Evolutionary conservation across 2,797 vertebrate species (phyloP), one percentile per base, ranked within the genome.

Genomic region (Sus cebifrons): DNA sequence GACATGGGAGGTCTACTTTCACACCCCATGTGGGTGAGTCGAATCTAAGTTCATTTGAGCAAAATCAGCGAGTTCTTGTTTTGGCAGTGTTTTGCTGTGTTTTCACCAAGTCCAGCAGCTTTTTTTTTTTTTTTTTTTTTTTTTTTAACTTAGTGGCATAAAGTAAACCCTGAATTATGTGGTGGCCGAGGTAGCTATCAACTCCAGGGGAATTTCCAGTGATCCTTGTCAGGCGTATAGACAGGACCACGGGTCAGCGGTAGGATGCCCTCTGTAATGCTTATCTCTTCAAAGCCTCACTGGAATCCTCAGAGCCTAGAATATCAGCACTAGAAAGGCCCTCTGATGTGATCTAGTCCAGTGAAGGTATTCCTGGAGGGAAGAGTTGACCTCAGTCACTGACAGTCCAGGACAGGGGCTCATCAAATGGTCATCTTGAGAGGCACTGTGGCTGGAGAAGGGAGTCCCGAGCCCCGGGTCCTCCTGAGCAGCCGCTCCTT

Each of bases 41-140:
- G n/a, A 89, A 25, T 87, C 49, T 67, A 54, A 68, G 21, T 95
- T 94, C 52, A 84, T 71, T 89, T 93, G 73, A 74, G 44, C 89
- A 95, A 81, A 96, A 90, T 83, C 36, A 29, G 5, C 71, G 32
- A 89, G 32, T n/a, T n/a, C 71, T 49, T 71, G 14, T 60, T 49
- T 78, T 81, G 77, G 54, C 54, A 58, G 58, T 54, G 12, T 36
- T 79, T 58, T 36, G 75, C 58, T 56, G 79, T n/a, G 29, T 92
- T 82, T 94, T 52, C 25, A 77, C 62, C 15, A 92, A 89, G 32
- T 56, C 25, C 40, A 81, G 54, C 11, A 86, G 62, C 54, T 93
- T 79, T 60, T 96, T 54, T 10, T 49, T 18, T 23, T 91, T 95
- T 86, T 0, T 49, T 49, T 49, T 49, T 49, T 49, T 12, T 49